These are phyloP conservation scores for Echeneis naucrates DNA, from an alignment of 2,797 vertebrate species.

Conservation along the genomic window DNA sequence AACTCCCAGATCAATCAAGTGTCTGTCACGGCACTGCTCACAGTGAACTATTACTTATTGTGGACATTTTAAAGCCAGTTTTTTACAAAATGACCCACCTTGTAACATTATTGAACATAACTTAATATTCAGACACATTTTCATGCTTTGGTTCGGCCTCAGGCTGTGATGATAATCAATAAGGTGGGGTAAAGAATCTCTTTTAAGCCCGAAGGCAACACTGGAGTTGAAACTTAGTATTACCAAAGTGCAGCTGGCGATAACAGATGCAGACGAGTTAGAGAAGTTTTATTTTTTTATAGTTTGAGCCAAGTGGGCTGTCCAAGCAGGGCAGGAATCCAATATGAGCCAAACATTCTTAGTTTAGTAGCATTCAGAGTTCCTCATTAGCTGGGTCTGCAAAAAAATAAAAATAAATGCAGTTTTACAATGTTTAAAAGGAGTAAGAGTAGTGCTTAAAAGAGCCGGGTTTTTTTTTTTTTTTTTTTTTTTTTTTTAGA, in stretches of 20 bases:
- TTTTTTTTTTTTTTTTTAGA: too few species aligned
- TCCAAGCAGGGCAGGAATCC: slow-evolving; percentile 1
- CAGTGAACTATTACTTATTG: slow-evolving; percentile 16
- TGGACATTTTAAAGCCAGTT: slow-evolving; percentile 13
- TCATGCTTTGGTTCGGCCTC: not conserved
- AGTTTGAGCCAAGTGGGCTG: slow-evolving; percentile 15
- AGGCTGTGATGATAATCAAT: slow-evolving; percentile 33
- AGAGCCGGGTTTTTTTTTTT: too few species aligned
- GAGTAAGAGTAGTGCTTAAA: slow-evolving; percentile 34
- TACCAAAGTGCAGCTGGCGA: slow-evolving; percentile 23
- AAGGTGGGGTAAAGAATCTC: slow-evolving; percentile 18
- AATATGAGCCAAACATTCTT: slow-evolving; percentile 1
- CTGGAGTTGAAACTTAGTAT: slow-evolving; percentile 23
- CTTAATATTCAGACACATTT: slow-evolving; percentile 20
- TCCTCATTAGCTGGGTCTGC: not conserved
- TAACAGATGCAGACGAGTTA: slow-evolving; percentile 14
- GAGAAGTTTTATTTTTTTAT: slow-evolving; percentile 10
- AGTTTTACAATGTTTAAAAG: slow-evolving; percentile 34
- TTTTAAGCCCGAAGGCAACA: slow-evolving; percentile 32
- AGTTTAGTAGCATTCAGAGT: slow-evolving; percentile 13
- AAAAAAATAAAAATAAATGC: slow-evolving; percentile 45
- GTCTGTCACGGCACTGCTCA: not conserved
- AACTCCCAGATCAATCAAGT: not conserved
- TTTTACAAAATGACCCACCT: slow-evolving; percentile 9
- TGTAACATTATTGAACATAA: slow-evolving; percentile 12